Base-by-base conservation (phyloP, 2,888 invertebrate species). In the Xylota sylvarum region DNA sequence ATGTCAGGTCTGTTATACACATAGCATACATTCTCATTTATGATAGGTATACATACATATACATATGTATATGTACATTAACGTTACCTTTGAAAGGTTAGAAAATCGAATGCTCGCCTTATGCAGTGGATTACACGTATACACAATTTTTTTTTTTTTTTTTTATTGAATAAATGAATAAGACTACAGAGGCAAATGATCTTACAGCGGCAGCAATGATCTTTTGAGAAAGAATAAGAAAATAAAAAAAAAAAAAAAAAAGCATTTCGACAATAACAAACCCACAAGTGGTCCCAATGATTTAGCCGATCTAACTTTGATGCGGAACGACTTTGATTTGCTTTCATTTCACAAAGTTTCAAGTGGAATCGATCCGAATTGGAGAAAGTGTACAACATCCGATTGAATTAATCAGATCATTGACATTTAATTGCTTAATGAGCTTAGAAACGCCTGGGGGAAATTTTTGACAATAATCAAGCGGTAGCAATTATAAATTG, bases 381-480 rank as follows among this genome's bases (percentile, higher is more conserved):
- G 74, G 79, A 69, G 84, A 84, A 84, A 84, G 84, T 84, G 77
- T 76, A 79, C 73, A 73, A 55, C 78, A 73, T 79, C 74, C 50
- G 43, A 79, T 84, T 79, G 84, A 65, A 79, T 64, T 70, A 79
- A 84, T 84, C 84, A 84, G 84, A 84, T 84, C 84, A 84, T 79
- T 84, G 84, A 84, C 84, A 84, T 79, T 84, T 84, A 84, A 84
- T 84, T 84, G 79, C 79, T 70, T 79, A 72, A 84, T 79, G 79
- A 76, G 84, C 79, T 84, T 84, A 79, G 69, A 79, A 74, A 84
- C 64, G 74, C 74, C 52, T 64, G 9, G 52, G 69, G 74, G 64
- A 56, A 70, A 58, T 70, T 40, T 70, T 72, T 64, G 37, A 70
- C 70, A 70, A 70, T 64, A 78, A 70, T 70, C 78, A 62, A 62